Base-by-base conservation (phyloP, 2,113 vertebrate genomes). In the Lophius piscatorius region DNA sequence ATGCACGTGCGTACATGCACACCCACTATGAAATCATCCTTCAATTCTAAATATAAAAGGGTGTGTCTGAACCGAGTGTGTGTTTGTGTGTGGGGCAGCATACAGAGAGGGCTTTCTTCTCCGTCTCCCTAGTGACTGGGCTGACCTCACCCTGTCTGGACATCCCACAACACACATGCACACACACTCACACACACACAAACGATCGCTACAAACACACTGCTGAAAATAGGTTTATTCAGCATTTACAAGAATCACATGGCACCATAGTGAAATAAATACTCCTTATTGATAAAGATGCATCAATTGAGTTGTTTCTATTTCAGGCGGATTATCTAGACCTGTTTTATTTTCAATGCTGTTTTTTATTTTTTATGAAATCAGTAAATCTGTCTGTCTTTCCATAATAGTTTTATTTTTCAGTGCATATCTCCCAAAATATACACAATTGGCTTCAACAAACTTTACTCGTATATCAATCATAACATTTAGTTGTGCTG, bases 71-170 rank as follows among this genome's bases (percentile, higher is more conserved):
- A 34, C 28, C 18, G 63, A 58, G 59, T 68, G 61, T 35, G 58
- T 34, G 63, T 29, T 50, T 20, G 63, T 23, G 61, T 38, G 54
- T 40, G 63, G 29, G 33, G 20, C 23, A 64, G 69, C 23, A 49
- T 50, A 88, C 81, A 88, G 78, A 84, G 79, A 71, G 54, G 42
- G 52, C 66, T 65, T 89, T 89, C 70, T 87, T 85, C 76, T 78
- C 38, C 28, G 3, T 65, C 65, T 81, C 54, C 63, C 10, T 9
- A 35, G 39, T 35, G 76, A 60, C 34, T 36, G 45, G 33, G 8
- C 54, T 86, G 86, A 88, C 81, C 74, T 88, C 87, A 88, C 81
- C 78, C 76, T 68, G 82, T 87, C 82, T 88, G 82, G 80, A 64
- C 70, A 60, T 76, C 72, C 52, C 50, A 70, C 59, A 56, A 39